Percentiles rank a stretch among this genome's conserved stretches.
Conservation (phyloP, 2,797 vertebrate species). For the Pachyuromys duprasi region DNA sequence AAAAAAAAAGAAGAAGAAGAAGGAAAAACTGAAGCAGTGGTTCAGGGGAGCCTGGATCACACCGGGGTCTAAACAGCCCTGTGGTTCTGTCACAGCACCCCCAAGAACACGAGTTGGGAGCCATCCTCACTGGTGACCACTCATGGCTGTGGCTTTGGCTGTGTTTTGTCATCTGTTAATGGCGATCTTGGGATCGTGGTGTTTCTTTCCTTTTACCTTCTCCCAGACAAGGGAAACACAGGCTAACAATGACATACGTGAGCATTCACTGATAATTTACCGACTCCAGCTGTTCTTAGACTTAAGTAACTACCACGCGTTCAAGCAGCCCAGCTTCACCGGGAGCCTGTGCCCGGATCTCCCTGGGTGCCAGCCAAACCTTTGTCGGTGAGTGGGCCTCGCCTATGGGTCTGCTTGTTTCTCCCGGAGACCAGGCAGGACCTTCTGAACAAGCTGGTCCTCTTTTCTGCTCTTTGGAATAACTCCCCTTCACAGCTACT, state of each 20-base stretch:
- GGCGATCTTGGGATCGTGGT: background rate
- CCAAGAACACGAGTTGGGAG: background rate
- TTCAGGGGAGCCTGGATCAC: constrained; percentile 6
- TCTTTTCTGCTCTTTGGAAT: constrained; percentile 22
- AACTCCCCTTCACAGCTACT: constrained; percentile 15
- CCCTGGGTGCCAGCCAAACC: background rate
- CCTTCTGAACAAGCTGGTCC: background rate
- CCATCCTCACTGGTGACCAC: background rate
- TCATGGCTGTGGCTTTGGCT: background rate
- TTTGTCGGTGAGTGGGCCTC: background rate
- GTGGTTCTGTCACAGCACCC: background rate
- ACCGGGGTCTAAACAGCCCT: background rate
- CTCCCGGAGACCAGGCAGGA: background rate
- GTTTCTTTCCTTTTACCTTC: background rate
- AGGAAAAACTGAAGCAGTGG: background rate
- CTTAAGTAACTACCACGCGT: background rate
- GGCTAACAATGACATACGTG: background rate
- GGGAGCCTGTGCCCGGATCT: background rate
- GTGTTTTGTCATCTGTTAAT: background rate
- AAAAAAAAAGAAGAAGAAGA: background rate
- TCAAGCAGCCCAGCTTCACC: background rate
- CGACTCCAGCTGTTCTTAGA: background rate
- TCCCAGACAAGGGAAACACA: background rate
- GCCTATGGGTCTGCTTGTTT: background rate
- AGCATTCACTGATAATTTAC: background rate